These are phyloP conservation scores for Acanthosoma haemorrhoidale DNA, from an alignment of 2,888 invertebrate genomes.

Conservation along the genomic window DNA sequence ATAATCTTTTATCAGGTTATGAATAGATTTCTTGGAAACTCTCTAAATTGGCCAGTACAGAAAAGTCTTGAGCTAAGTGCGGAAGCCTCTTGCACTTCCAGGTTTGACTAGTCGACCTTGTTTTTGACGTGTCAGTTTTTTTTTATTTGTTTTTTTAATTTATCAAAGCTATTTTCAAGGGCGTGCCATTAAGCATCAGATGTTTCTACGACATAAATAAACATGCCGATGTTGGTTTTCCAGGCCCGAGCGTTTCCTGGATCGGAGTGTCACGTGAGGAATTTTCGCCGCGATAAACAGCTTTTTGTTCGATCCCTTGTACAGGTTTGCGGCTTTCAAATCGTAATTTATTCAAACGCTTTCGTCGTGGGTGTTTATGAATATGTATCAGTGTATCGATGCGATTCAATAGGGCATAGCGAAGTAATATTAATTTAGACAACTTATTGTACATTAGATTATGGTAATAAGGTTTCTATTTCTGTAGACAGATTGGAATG, in stretches of 20 bases:
- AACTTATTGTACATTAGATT: no score
- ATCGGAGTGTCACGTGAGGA: no score
- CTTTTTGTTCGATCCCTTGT: no score
- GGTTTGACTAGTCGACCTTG: not conserved
- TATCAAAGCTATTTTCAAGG: not conserved
- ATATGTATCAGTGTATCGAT: not conserved
- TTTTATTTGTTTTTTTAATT: no score
- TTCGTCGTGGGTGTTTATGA: not conserved
- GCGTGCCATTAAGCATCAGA: not conserved
- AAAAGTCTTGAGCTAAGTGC: not conserved
- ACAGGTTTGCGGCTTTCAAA: no score
- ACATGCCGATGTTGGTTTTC: no score
- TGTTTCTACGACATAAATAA: not conserved
- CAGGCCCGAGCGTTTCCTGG: no score
- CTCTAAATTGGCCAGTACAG: no score
- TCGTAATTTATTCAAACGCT: not conserved
- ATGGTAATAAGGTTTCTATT: no score
- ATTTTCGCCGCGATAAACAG: constrained; percentile 1
- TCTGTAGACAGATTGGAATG: no score
- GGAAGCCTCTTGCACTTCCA: not conserved
- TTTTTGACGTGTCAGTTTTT: not conserved
- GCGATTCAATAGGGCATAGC: not conserved
- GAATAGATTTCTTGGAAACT: no score
- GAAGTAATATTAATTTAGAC: not conserved
- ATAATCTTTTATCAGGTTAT: no score